Conservation (phyloP, 2,113 vertebrate genomes). For the Marmota flaviventris region DNA sequence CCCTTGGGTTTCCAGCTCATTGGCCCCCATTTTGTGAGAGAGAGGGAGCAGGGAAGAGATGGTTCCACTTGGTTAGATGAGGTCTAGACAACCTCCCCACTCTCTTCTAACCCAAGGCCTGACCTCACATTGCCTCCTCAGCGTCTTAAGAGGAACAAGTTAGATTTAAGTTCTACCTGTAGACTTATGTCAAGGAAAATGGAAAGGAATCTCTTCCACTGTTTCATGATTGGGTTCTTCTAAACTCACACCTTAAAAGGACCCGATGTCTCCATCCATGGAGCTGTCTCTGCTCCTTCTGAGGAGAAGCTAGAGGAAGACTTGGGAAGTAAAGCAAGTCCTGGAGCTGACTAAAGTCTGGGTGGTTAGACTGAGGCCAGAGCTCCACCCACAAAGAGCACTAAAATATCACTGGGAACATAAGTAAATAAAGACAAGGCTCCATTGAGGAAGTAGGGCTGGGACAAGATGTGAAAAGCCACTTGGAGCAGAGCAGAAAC, state of each 20-base stretch:
- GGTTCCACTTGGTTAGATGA: rapidly evolving
- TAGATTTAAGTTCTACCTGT: not conserved
- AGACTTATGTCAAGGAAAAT: not conserved
- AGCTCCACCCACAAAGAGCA: not conserved
- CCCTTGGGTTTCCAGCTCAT: not conserved
- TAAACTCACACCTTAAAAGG: not conserved
- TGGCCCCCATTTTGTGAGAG: not conserved
- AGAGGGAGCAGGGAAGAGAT: not conserved
- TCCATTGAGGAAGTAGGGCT: not conserved
- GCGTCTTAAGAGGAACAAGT: not conserved
- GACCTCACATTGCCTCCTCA: not conserved
- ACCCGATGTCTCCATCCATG: not conserved
- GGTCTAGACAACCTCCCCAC: not conserved
- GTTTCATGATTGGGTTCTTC: not conserved
- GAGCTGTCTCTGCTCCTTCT: not conserved
- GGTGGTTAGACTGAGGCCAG: not conserved
- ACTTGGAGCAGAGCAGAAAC: not conserved
- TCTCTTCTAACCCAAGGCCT: not conserved
- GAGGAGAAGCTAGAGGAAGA: not conserved
- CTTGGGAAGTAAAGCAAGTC: not conserved
- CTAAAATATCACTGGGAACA: not conserved
- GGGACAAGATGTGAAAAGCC: not conserved
- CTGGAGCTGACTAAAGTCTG: not conserved
- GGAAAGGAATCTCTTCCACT: not conserved
- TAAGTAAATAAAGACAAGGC: not conserved